Evolutionary conservation across 2,888 invertebrate species (phyloP).

Genomic region (Cheilosia soror): DNA sequence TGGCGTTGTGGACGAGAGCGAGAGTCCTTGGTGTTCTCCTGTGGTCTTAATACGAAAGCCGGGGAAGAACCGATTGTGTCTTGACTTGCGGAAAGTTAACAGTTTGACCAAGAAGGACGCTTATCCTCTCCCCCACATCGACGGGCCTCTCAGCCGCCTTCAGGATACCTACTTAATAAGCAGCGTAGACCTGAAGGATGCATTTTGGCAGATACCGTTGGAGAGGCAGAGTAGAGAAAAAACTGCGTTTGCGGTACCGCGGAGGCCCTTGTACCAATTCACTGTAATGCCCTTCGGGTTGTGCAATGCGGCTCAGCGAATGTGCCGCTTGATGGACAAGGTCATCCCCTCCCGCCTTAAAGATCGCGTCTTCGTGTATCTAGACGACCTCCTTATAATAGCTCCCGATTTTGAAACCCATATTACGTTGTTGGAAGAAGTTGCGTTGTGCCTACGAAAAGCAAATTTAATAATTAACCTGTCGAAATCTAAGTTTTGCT

Average conservation of each 20-base stretch:
- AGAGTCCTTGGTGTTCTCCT: slow-evolving; percentile 78
- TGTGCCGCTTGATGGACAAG: slow-evolving; percentile 50
- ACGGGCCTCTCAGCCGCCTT: slow-evolving; percentile 3
- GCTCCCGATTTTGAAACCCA: slow-evolving; percentile 45
- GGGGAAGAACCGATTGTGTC: neutral
- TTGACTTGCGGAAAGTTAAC: neutral
- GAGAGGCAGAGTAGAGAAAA: slow-evolving; percentile 21
- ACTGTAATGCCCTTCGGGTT: slow-evolving; percentile 50
- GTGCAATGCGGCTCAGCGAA: slow-evolving; percentile 57
- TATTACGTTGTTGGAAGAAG: slow-evolving; percentile 16
- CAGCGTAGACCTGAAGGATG: neutral
- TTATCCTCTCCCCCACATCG: slow-evolving; percentile 22
- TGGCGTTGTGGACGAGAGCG: slow-evolving; percentile 55
- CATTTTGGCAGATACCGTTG: slow-evolving; percentile 7
- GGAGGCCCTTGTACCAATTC: slow-evolving; percentile 48
- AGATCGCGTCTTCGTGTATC: slow-evolving; percentile 28
- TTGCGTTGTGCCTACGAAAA: too few relatives aligned
- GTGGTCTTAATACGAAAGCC: slow-evolving; percentile 77
- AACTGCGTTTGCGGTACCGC: slow-evolving; percentile 55
- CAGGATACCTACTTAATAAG: slow-evolving; percentile 2
- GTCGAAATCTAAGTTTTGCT: too few relatives aligned
- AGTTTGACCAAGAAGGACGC: slow-evolving; percentile 11
- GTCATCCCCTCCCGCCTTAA: slow-evolving; percentile 42
- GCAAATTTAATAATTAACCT: too few relatives aligned
- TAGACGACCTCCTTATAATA: slow-evolving; percentile 56